Evolutionary conservation across 1,140 invertebrate species (phyloP), one percentile per base, ranked within the genome.

Genomic region (Ptiloglossa arizonensis): DNA sequence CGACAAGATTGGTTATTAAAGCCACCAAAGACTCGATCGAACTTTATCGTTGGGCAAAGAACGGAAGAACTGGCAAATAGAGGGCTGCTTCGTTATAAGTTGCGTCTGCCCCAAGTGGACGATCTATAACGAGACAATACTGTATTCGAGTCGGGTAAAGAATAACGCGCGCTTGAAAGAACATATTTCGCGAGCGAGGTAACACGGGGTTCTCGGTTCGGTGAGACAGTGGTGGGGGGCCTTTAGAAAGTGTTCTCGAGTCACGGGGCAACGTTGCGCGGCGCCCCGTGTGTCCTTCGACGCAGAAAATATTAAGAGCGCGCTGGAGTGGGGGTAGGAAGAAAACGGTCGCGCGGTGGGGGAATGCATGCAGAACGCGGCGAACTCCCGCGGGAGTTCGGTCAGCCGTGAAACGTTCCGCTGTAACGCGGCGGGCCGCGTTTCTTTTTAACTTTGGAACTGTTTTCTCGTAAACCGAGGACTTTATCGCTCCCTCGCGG

Each of bases 391-490:
- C 46, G 56, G 13, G 54, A 81, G 60, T 54, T 52, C 72, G 67
- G 27, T 32, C 74, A 79, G 8, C 57, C 60, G 57, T 79, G 50
- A 69, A 81, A 54, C 59, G 27, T 41, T 22, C 11, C 41, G 15
- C 29, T 52, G 63, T 35, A 57, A 46, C 56, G 67, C 56, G 46
- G 48, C 27, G 4, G 4, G 35, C 69, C 32, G 41, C 57, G 24
- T 24, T 69, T 67, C 75, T 67, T 67, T 63, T 80, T 38, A 80
- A 76, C 52, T 78, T 83, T 32, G 63, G 57, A 80, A 80, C 77
- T 73, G 80, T 81, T 81, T 44, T 56, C 85, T 85, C 85, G 76
- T 86, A 86, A 85, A 85, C 77, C 73, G 52, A 59, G 27, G 35
- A 81, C 60, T 85, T 87, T 84, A 83, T 86, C 68, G 75, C 19